Evolutionary conservation across 2,888 invertebrate genomes (phyloP).

Genomic region (Lasioglossum leucozonium): DNA sequence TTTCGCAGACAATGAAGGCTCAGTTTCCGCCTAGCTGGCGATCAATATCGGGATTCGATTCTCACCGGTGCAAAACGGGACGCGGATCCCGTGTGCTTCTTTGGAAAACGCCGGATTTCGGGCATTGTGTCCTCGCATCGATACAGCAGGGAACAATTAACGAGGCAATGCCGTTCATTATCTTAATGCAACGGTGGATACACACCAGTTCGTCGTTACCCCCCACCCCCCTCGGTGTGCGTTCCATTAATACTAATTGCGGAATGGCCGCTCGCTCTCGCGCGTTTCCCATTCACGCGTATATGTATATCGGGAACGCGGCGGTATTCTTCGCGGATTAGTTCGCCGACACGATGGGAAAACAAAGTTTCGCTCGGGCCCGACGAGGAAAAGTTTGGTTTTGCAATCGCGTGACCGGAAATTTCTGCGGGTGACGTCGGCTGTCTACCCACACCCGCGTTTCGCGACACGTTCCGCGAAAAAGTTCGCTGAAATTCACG

Average conservation of each 20-base stretch:
- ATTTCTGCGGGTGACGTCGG: neutral
- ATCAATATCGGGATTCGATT: conserved; percentile 7
- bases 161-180: conserved; percentile 36
- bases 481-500: neutral
- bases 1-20: neutral
- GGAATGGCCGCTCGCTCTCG: conserved; percentile 18
- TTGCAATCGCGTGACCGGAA: neutral
- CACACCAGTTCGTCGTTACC: neutral
- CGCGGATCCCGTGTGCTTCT: neutral
- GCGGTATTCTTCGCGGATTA: conserved; percentile 24
- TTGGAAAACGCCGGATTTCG: neutral
- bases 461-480: neutral
- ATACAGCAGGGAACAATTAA: conserved; percentile 15
- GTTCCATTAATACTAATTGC: conserved; percentile 52
- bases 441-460: neutral
- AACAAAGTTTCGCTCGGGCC: conserved; percentile 9
- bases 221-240: neutral
- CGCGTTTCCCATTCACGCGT: conserved; percentile 3
- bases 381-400: neutral
- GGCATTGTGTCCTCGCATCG: neutral
- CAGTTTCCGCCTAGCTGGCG: neutral
- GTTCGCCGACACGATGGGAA: conserved; percentile 20
- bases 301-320: neutral
- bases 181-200: conserved; percentile 24
- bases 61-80: conserved; percentile 1